Base-by-base conservation (phyloP, 1,140 invertebrate genomes). In the Platyura marginata region DNA sequence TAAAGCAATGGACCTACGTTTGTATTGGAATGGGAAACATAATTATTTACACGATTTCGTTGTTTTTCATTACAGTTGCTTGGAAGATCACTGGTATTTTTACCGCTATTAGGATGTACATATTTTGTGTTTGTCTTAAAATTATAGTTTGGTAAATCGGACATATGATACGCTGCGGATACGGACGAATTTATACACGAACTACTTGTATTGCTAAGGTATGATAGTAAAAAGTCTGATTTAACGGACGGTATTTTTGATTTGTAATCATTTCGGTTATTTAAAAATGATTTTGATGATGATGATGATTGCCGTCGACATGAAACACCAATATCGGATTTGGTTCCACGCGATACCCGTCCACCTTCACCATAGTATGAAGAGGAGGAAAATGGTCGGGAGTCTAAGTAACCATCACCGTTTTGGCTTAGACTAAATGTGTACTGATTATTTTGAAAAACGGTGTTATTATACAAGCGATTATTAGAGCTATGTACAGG, bases 371-470 rank as follows among this genome's bases (percentile, higher is more conserved):
- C 44, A 22, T 22, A 22, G 29, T 32, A 41, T 34, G 36, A 42
- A 34, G 43, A 21, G 13, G 42, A 53, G 45, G 40, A 56, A 46
- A 55, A 55, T 48, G 48, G 48, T 48, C 52, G 51, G 11, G 40
- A 34, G n/a, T 32, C 44, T 9, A 42, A 25, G 15, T 36, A 40
- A 33, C 42, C 34, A 23, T 20, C 39, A 18, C 8, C 29, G 40
- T 61, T 57, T 45, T 36, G 36, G 32, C 60, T 61, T 49, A 61
- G 37, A 39, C 59, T 61, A 47, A 61, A 61, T 48, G 60, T 61
- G 49, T 60, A 61, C 46, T 61, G 59, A 49, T 61, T 61, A 41
- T 60, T 61, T 50, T 59, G 54, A 42, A 59, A 61, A 43, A 56
- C 57, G 21, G 59, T 60, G 49, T 61, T 61, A 48, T 54, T 58